Base-by-base conservation (phyloP, 2,113 vertebrate species). In the Egretta garzetta region DNA sequence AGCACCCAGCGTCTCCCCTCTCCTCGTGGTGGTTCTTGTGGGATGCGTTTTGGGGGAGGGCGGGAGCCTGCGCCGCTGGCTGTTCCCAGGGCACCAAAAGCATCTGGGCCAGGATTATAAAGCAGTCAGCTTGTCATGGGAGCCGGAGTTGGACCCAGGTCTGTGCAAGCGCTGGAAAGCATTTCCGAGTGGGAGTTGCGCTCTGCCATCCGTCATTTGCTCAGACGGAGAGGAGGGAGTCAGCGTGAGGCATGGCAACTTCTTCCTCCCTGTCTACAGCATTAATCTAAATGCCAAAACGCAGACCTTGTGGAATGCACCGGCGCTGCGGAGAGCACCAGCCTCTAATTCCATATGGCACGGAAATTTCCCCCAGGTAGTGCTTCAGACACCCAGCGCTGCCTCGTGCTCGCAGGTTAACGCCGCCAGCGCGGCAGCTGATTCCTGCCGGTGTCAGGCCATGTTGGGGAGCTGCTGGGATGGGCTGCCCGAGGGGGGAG, bases 231-330 rank as follows among this genome's bases (percentile, higher is more conserved):
- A 80, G 86, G 93, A 96, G 95, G 94, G 94, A 96, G 93, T 67
- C 72, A 28, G 88, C 26, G 70, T 53, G 96, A 97, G 96, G 88
- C 93, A 94, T 9, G 95, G 81, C 96, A 98, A 97, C 98, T 94
- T 90, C 96, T 98, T 96, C 97, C 97, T 98, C 93, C 96, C 97
- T 94, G 90, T 97, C 98, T 94, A 91, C 95, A 97, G 97, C 98
- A 98, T 98, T 94, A 98, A 97, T 98, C 93, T 95, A 97, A 97
- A 98, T 97, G 97, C 97, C 96, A 98, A 90, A 97, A 97, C 2
- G 4, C 97, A 98, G 98, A 97, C 97, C 88, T 90, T 97, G 97
- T 95, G 98, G 97, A 97, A 97, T 97, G 98, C 82, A 90, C 86
- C 64, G 75, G 97, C 15, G 41, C 95, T 86, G 94, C 35, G 91